Evolutionary conservation across 30 jellyfish, hydroid and myxozoan species (phyloP).

Genomic region (Hydractinia symbiolongicarpus): DNA sequence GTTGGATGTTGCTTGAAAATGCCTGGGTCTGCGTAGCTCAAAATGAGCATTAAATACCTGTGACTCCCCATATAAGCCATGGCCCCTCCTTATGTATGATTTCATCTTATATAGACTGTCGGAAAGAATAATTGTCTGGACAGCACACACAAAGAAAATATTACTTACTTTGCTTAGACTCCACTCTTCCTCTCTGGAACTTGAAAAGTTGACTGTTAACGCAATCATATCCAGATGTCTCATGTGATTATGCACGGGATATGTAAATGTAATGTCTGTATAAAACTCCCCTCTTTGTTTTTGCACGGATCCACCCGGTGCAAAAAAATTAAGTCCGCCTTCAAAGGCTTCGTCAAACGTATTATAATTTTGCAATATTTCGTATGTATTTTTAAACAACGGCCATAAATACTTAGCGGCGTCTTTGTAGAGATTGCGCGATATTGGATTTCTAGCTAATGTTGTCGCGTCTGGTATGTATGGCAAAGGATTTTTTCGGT

Average conservation of each 20-base stretch:
- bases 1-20: too few relatives aligned
- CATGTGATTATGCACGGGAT: conserved; percentile 32
- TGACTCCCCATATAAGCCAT: too few relatives aligned
- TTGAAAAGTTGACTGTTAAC: conserved; percentile 43
- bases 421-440: conserved; percentile 15
- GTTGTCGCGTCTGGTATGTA: conserved; percentile 53
- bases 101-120: too few relatives aligned
- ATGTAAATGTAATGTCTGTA: conserved; percentile 34
- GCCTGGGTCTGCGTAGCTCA: too few relatives aligned
- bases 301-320: conserved; percentile 45
- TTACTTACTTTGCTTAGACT: conserved; percentile 43
- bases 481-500: conserved; percentile 40
- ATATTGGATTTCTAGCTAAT: conserved; percentile 1
- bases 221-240: conserved; percentile 46
- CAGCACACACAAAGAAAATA: too few relatives aligned
- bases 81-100: too few relatives aligned
- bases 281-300: conserved; percentile 29
- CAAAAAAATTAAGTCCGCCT: neutral
- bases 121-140: too few relatives aligned
- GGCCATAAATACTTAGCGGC: conserved; percentile 1
- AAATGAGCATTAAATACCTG: too few relatives aligned
- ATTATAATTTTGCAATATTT: conserved; percentile 38
- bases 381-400: conserved; percentile 41
- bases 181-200: conserved; percentile 45
- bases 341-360: neutral